Base-by-base conservation (phyloP, 2,797 vertebrate species). In the Cyprinella venusta region DNA sequence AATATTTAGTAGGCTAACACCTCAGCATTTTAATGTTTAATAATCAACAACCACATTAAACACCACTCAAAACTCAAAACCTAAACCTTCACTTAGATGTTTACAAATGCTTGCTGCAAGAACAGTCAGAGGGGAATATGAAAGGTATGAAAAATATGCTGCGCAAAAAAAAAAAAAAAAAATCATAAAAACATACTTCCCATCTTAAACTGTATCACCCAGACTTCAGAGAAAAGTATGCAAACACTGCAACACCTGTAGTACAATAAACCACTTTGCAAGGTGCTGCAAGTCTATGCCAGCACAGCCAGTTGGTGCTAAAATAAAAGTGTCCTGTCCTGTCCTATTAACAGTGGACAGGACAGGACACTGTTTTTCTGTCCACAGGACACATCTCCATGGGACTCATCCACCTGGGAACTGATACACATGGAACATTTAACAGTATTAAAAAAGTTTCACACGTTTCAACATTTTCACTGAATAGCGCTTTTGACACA, bases 341-440 rank as follows among this genome's bases (percentile, higher is more conserved):
- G 26, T 30, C 26, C 26, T 30, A 30, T 30, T 30, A 30, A 30
- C 26, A 33, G 33, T 33, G 33, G 4, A 33, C 33, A 33, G 33
- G 33, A 33, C 33, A 33, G 33, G 36, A 36, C 36, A 36, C 36
- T 36, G 36, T 36, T 36, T 36, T 36, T 36, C 36, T 36, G 36
- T 36, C 36, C 36, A 36, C 36, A 36, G 36, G 36, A 36, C 36
- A 36, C 36, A 33, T 33, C 33, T 4, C 33, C 33, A 33, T 33
- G 33, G 33, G 33, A 33, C 33, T 33, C 36, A 36, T 36, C 36
- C 36, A 36, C 36, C 36, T 6, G 36, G 36, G 36, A 36, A 54
- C 75, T n/a, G 42, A 79, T 33, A 13, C 64, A 83, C 75, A 70
- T 15, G 16, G 15, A 50, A 50, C 50, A 52, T 52, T 52, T 52